phyloP scores from a whole-genome alignment of 2,888 invertebrate species.

The Herminia tarsipennalis region DNA sequence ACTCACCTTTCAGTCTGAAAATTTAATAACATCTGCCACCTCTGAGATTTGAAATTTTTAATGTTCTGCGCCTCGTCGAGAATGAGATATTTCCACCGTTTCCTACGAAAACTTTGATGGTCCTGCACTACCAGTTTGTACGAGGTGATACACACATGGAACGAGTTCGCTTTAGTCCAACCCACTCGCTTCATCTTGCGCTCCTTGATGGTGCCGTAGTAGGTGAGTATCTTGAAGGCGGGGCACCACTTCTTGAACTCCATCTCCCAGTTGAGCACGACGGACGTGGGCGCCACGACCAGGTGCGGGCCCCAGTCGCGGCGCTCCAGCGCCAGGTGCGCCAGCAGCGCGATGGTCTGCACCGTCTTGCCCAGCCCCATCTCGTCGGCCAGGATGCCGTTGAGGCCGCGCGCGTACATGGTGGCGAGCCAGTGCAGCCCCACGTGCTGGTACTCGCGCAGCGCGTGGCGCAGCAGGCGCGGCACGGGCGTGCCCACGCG shows the following conservation, averaged over 20 bases:
- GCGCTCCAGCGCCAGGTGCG: constrained; percentile 96
- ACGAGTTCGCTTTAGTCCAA: constrained; percentile 99
- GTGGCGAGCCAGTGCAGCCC: constrained; percentile 99
- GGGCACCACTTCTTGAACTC: constrained; percentile 99
- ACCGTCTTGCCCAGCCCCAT: constrained; percentile 99
- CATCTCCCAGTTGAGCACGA: constrained; percentile 99
- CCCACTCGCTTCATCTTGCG: constrained; percentile 95
- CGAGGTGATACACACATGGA: constrained; percentile 99
- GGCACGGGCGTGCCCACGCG: constrained; percentile 97
- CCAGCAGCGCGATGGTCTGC: constrained; percentile 97
- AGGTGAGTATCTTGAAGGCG: constrained; percentile 99
- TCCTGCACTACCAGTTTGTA: constrained; percentile 99
- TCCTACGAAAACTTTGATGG: constrained; percentile 98
- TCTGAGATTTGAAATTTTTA: constrained; percentile 99
- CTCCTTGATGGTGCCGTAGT: constrained; percentile 98
- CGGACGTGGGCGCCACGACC: constrained; percentile 99
- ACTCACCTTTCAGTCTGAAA: constrained; percentile 95
- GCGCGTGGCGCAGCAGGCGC: constrained; percentile 94
- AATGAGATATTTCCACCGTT: constrained; percentile 99
- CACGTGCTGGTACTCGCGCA: constrained; percentile 98
- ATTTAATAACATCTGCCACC: constrained; percentile 98
- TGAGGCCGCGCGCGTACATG: constrained; percentile 97
- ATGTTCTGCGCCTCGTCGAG: constrained; percentile 99
- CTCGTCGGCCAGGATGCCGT: constrained; percentile 98
- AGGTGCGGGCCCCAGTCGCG: constrained; percentile 99